Evolutionary conservation across 2,888 invertebrate species (phyloP), one percentile per base, ranked within the genome.

Genomic region (Galerucella calmariensis): DNA sequence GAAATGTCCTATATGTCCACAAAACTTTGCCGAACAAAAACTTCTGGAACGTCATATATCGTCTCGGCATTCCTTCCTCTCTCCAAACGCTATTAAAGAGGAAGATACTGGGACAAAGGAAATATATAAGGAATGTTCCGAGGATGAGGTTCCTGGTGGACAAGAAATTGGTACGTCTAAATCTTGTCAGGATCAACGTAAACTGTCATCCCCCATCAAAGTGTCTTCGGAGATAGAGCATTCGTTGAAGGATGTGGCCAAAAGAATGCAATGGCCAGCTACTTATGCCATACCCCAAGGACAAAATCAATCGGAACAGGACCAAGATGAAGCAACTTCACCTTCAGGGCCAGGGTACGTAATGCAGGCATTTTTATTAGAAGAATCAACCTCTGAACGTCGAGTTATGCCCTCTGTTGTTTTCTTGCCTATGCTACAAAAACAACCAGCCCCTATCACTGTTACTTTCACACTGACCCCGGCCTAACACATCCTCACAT

Each of bases 381-480:
- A 93, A 88, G 94, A 95, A 87, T 83, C 84, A 72, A 78, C 82
- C 67, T 81, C 83, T 59, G 86, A 87, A 76, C 82, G 85, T 72
- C 92, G 93, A 86, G 94, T 97, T 88, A 93, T 96, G 85, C 95
- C 97, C 81, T 96, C 97, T 83, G 91, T 97, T 84, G 96, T 98
- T 88, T 97, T 96, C 90, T 92, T 98, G 89, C 97, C 98, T 79
- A 97, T 98, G 86, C 93, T 94, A 82, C 93, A 95, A 87, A 93
- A 95, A 88, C 92, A 97, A 84, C 94, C 93, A 85, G 93, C 94
- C 85, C 94, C 95, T 82, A 91, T 97, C 83, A 96, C 96, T 82
- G 94, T 96, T 85, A 96, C 97, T 88, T 96, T 98, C 87, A 96
- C 94, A 87, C 92, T 98, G 83, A 97, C 96, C 87, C 97, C 97